phyloP scores from a whole-genome alignment of 2,113 vertebrate genomes.

The Telmatochromis sp. region DNA sequence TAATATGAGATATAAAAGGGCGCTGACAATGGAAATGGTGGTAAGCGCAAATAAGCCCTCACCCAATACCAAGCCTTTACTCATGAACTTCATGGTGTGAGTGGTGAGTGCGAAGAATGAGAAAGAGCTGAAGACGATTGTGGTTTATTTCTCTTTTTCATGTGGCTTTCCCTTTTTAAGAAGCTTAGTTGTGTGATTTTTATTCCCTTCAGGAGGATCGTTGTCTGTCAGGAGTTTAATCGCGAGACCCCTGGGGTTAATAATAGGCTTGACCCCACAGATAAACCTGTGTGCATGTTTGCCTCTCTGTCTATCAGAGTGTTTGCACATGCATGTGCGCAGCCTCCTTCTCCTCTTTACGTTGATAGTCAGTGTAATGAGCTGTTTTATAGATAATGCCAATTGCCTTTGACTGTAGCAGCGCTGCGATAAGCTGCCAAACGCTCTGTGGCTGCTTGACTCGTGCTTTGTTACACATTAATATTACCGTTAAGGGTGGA shows the following conservation, averaged over 20 bases:
- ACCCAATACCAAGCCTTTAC: conserved; percentile 54
- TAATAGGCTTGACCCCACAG: conserved; percentile 63
- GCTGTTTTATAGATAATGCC: conserved; percentile 53
- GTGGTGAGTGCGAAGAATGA: neutral
- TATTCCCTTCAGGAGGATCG: conserved; percentile 48
- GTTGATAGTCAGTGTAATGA: conserved; percentile 42
- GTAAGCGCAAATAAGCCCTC: conserved; percentile 47
- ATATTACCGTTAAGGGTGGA: conserved; percentile 38
- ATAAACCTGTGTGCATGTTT: conserved; percentile 46
- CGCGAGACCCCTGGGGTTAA: conserved; percentile 57
- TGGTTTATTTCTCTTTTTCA: conserved; percentile 55
- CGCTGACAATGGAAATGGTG: conserved; percentile 43
- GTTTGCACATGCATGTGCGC: conserved; percentile 10
- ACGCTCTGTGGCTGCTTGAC: conserved; percentile 11
- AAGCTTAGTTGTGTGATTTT: conserved; percentile 39
- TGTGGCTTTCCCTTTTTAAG: conserved; percentile 43
- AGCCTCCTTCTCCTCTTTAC: neutral
- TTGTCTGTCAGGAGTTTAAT: conserved; percentile 51
- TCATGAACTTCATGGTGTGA: conserved; percentile 32
- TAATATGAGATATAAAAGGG: conserved; percentile 67
- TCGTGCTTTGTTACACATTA: neutral
- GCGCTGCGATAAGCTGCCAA: conserved; percentile 39
- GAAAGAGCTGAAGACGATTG: conserved; percentile 26
- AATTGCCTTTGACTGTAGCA: conserved; percentile 53
- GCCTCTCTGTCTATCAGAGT: neutral